These are phyloP conservation scores for Agrochola lota DNA, from an alignment of 2,888 invertebrate genomes.

Conservation along the genomic window DNA sequence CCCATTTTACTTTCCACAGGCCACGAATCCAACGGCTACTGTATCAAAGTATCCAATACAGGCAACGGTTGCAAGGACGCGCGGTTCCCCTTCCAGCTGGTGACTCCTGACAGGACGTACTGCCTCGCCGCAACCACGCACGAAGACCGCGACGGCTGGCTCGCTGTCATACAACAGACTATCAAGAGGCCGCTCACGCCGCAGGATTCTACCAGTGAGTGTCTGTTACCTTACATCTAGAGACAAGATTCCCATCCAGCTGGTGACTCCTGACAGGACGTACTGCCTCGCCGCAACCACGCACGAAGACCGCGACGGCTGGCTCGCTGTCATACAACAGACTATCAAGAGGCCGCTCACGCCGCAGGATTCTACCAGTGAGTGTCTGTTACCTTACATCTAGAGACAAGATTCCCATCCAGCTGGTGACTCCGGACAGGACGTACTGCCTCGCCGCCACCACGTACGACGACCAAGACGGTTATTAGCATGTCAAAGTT, in stretches of 20 bases:
- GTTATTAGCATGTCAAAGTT: background rate
- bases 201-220: constrained; percentile 94
- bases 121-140: constrained; percentile 94
- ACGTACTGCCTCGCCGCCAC: constrained; percentile 90
- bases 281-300: constrained; percentile 94
- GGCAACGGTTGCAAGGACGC: constrained; percentile 93
- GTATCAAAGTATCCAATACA: constrained; percentile 91
- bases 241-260: constrained; percentile 91
- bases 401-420: constrained; percentile 89
- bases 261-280: constrained; percentile 94
- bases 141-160: constrained; percentile 95
- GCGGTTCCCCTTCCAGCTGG: constrained; percentile 95
- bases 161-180: constrained; percentile 93
- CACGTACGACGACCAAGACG: constrained; percentile 90
- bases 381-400: constrained; percentile 70
- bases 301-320: constrained; percentile 94
- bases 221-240: constrained; percentile 3
- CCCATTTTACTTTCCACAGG: constrained; percentile 84
- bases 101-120: constrained; percentile 94
- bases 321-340: constrained; percentile 94
- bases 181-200: constrained; percentile 94
- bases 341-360: constrained; percentile 94
- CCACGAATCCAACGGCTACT: constrained; percentile 94
- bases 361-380: constrained; percentile 94
- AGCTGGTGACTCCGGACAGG: constrained; percentile 94